phyloP scores from a whole-genome alignment of 2,797 vertebrate species.

The Alcedo atthis region DNA sequence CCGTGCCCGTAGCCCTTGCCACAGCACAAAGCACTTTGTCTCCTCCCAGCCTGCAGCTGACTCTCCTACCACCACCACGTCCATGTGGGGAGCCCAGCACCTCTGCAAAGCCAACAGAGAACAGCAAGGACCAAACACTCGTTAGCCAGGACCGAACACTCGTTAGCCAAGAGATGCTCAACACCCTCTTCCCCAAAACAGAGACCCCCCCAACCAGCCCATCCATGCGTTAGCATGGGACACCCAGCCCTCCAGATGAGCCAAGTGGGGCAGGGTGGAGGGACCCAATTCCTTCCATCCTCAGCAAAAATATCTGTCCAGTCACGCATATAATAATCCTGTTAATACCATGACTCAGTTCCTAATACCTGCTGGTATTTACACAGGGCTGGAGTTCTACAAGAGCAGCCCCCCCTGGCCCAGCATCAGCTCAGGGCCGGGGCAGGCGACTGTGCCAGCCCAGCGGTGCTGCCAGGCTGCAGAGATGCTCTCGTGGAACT shows the following conservation, averaged over 20 bases:
- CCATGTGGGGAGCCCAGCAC: rapidly evolving
- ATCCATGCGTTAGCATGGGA: background rate
- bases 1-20: background rate
- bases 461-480: background rate
- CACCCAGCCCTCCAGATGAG: background rate
- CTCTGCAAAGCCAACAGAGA: rapidly evolving
- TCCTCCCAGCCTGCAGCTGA: background rate
- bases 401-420: background rate
- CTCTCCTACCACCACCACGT: rapidly evolving
- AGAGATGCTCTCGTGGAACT: background rate
- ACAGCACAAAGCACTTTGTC: background rate
- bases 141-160: background rate
- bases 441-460: background rate
- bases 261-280: background rate
- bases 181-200: background rate
- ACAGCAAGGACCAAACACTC: rapidly evolving
- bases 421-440: rapidly evolving
- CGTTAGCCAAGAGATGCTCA: background rate
- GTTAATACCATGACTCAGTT: conserved; percentile 18
- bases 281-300: background rate
- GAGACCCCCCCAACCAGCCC: background rate
- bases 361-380: conserved; percentile 10
- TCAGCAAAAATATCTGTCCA: background rate
- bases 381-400: background rate
- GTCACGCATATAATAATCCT: background rate